Percentiles rank a stretch among this genome's conserved stretches.
phyloP scores from a whole-genome alignment of 2,888 invertebrate genomes.

The Stegophylla sp. region DNA sequence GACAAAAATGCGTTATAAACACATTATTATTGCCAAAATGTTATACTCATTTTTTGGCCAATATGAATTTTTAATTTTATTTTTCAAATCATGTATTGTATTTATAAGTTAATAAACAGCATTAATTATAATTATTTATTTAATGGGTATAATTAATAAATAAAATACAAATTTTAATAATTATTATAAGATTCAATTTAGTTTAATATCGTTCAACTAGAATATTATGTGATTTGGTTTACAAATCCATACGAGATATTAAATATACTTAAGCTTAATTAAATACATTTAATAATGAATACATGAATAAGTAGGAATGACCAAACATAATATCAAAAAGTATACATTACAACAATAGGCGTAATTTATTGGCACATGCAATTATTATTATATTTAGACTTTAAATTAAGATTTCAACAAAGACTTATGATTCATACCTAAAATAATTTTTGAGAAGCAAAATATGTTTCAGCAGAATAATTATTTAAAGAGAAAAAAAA shows the following conservation, averaged over 20 bases:
- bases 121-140: conserved; percentile 12
- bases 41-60: background rate
- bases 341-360: conserved; percentile 31
- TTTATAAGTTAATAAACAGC: too few species aligned
- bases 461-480: background rate
- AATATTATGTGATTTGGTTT: conserved; percentile 14
- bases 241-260: conserved; percentile 2
- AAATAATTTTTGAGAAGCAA: conserved; percentile 1
- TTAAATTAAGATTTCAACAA: conserved; percentile 21
- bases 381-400: background rate
- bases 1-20: background rate
- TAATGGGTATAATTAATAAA: background rate
- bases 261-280: conserved; percentile 8
- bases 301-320: conserved; percentile 29
- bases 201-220: conserved; percentile 21
- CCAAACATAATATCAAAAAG: conserved; percentile 12
- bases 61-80: conserved; percentile 2
- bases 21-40: conserved; percentile 2
- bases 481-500: background rate
- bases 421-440: background rate
- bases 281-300: conserved; percentile 27
- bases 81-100: too few species aligned
- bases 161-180: conserved; percentile 35
- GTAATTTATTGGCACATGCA: conserved; percentile 33
- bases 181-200: conserved; percentile 17